A percentile compares a stretch with the other conserved stretches of the same genome.
These are phyloP conservation scores for Odontomachus brunneus DNA, from an alignment of 1,140 invertebrate genomes.

Conservation along the genomic window DNA sequence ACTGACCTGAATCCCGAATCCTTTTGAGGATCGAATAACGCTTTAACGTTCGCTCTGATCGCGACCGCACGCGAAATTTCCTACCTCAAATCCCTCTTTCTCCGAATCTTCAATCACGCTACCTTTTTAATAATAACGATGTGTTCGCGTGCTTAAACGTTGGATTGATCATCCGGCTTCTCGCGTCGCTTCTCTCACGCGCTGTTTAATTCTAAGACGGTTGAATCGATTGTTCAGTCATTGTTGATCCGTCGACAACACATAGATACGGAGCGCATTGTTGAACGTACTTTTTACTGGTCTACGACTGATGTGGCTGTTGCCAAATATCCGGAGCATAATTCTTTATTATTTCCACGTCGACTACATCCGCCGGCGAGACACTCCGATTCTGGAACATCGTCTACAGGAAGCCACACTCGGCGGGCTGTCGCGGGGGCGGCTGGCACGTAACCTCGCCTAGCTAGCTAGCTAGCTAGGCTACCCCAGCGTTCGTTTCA, in stretches of 20 bases:
- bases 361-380: not conserved
- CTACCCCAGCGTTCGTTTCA: slow-evolving; percentile 44
- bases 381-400: not conserved
- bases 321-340: not conserved
- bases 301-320: not conserved
- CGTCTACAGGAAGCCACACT: slow-evolving; percentile 2
- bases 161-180: slow-evolving; percentile 16
- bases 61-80: slow-evolving; percentile 15
- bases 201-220: not conserved
- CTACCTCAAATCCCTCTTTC: not conserved
- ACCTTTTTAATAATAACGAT: slow-evolving; percentile 57
- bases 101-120: not conserved
- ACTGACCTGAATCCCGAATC: slow-evolving; percentile 68
- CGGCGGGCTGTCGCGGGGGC: not conserved
- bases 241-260: too few species aligned
- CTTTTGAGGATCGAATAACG: slow-evolving; percentile 55
- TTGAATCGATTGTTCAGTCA: too few species aligned
- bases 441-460: slow-evolving; percentile 37
- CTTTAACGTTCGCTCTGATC: slow-evolving; percentile 14
- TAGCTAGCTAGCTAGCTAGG: slow-evolving; percentile 35
- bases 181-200: not conserved
- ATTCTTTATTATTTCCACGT: slow-evolving; percentile 19
- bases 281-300: not conserved
- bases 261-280: too few species aligned
- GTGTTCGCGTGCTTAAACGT: slow-evolving; percentile 38